phyloP scores from a whole-genome alignment of 1,140 invertebrate species.

The Odontomachus brunneus region DNA sequence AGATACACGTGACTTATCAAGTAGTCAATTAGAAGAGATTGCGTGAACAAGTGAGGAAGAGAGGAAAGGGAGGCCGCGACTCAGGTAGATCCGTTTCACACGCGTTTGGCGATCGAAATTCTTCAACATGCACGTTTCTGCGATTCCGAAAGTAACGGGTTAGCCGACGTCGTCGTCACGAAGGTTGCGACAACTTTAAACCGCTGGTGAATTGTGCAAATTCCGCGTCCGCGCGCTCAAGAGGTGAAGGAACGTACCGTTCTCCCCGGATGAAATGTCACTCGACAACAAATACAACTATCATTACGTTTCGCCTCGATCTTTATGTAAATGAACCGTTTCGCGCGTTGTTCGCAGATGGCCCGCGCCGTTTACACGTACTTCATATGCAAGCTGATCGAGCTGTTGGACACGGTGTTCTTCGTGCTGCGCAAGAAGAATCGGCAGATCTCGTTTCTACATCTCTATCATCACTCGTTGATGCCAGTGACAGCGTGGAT shows the following conservation, averaged over 20 bases:
- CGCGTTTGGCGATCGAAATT: no score
- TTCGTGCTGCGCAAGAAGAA: slow-evolving; percentile 93
- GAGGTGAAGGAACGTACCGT: background rate
- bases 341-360: slow-evolving; percentile 79
- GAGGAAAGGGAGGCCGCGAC: no score
- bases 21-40: no score
- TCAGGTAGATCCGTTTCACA: no score
- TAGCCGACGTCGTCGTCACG: background rate
- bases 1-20: no score
- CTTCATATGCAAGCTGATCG: slow-evolving; percentile 87
- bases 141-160: background rate
- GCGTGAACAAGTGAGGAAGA: no score
- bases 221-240: background rate
- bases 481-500: slow-evolving; percentile 94
- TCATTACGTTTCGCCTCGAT: background rate
- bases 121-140: background rate
- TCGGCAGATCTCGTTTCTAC: slow-evolving; percentile 91
- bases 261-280: slow-evolving; percentile 14
- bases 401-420: slow-evolving; percentile 91
- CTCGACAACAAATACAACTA: slow-evolving; percentile 18
- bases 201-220: background rate
- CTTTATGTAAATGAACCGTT: slow-evolving; percentile 11
- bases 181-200: slow-evolving; percentile 21
- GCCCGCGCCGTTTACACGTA: slow-evolving; percentile 83
- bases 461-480: slow-evolving; percentile 90